phyloP scores from a whole-genome alignment of 2,888 invertebrate genomes.

The Oithona nana region DNA sequence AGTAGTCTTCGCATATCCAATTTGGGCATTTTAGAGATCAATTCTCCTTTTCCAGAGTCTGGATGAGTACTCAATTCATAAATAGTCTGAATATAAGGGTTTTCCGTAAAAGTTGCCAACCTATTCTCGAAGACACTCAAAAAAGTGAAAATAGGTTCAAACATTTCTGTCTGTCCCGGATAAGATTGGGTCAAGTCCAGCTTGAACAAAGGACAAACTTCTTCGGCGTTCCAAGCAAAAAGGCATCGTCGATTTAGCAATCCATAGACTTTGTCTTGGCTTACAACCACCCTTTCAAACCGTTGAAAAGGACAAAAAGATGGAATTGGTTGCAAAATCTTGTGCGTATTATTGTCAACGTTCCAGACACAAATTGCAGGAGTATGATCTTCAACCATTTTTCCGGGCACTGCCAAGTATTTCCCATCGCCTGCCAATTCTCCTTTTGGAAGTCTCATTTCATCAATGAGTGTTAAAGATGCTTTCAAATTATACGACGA shows the following conservation, averaged over 20 bases:
- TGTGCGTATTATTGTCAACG: background rate
- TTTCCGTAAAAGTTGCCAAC: background rate
- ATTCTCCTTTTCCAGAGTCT: no score
- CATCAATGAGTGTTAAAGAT: background rate
- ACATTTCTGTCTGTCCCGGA: background rate
- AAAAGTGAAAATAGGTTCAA: background rate
- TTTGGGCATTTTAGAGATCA: no score
- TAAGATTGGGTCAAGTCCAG: background rate
- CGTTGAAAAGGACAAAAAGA: background rate
- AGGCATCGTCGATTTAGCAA: background rate
- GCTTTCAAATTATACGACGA: background rate
- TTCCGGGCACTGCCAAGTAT: background rate
- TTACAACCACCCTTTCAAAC: background rate
- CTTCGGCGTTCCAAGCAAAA: background rate
- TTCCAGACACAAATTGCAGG: background rate
- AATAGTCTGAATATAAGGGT: no score
- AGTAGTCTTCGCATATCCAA: no score
- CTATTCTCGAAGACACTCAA: background rate
- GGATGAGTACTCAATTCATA: no score
- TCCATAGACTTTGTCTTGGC: background rate
- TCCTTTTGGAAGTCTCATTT: background rate
- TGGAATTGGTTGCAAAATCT: background rate
- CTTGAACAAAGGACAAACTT: background rate
- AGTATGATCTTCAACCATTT: background rate
- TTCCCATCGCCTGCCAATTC: conserved; percentile 1